Evolutionary conservation across 1,140 invertebrate genomes (phyloP).

Genomic region (Hypothenemus hampei): DNA sequence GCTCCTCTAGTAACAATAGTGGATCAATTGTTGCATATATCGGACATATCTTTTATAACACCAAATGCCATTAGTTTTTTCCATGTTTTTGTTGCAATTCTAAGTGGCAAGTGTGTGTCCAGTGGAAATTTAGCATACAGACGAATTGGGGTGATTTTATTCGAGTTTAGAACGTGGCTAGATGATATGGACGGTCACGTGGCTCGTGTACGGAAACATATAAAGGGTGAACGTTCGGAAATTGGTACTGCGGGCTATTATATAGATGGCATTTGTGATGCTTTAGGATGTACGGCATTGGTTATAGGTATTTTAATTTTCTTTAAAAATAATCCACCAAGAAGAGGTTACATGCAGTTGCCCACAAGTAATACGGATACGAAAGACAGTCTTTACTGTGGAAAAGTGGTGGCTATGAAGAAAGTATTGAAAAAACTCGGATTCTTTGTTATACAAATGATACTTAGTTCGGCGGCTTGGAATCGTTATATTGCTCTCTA

Average conservation of each 20-base stretch:
- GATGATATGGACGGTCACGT: conserved; percentile 78
- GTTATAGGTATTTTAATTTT: conserved; percentile 61
- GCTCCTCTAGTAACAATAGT: conserved; percentile 64
- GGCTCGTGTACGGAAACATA: conserved; percentile 62
- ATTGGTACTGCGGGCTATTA: conserved; percentile 66
- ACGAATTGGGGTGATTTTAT: conserved; percentile 64
- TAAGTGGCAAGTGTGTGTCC: conserved; percentile 63
- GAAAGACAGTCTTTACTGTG: conserved; percentile 56
- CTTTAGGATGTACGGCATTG: conserved; percentile 63
- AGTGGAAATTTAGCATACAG: conserved; percentile 61
- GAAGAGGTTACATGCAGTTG: conserved; percentile 60
- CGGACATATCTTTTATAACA: conserved; percentile 59
- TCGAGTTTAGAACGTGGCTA: conserved; percentile 69
- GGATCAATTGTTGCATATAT: conserved; percentile 59
- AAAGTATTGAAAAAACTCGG: conserved; percentile 60
- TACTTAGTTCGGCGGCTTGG: conserved; percentile 70
- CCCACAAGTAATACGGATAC: conserved; percentile 50
- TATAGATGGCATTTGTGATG: conserved; percentile 70
- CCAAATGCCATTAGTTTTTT: conserved; percentile 72
- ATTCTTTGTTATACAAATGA: conserved; percentile 62
- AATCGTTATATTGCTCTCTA: conserved; percentile 76
- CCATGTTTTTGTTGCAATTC: conserved; percentile 65
- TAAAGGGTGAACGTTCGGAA: conserved; percentile 65
- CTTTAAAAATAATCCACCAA: conserved; percentile 62
- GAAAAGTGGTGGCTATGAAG: conserved; percentile 55